These are phyloP conservation scores for Troides helena DNA, from an alignment of 2,888 invertebrate species.

Conservation along the genomic window DNA sequence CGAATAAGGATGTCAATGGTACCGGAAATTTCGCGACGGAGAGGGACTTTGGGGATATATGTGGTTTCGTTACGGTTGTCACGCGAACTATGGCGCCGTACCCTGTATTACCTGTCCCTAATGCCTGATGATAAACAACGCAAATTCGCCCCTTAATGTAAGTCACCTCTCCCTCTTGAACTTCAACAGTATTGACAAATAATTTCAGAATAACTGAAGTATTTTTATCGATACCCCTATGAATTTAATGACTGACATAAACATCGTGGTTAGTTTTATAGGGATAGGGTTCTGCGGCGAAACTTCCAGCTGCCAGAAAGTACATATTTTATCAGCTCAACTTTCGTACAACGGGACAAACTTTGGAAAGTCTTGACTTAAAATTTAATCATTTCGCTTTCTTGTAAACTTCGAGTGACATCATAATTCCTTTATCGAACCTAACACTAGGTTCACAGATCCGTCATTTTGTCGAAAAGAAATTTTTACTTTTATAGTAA, in stretches of 20 bases:
- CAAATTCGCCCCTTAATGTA: constrained; percentile 50
- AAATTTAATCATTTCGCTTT: constrained; percentile 29
- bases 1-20: constrained; percentile 34
- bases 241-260: constrained; percentile 45
- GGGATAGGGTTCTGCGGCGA: constrained; percentile 33
- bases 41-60: constrained; percentile 44
- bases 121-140: constrained; percentile 64
- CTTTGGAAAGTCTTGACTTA: constrained; percentile 25
- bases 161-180: constrained; percentile 44
- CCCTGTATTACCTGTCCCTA: constrained; percentile 56
- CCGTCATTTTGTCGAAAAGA: not conserved
- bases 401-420: constrained; percentile 3
- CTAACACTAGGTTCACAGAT: not conserved
- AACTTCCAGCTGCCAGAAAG: constrained; percentile 31
- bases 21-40: constrained; percentile 12
- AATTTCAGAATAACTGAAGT: constrained; percentile 40
- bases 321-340: constrained; percentile 38
- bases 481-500: too few species aligned
- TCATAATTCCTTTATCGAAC: constrained; percentile 2
- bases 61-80: constrained; percentile 47
- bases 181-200: constrained; percentile 28
- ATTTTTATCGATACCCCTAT: constrained; percentile 58
- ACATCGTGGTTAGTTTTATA: constrained; percentile 38
- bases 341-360: constrained; percentile 26
- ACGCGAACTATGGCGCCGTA: constrained; percentile 66